These are phyloP conservation scores for Camelus dromedarius DNA, from an alignment of 2,113 vertebrate species.

Conservation along the genomic window DNA sequence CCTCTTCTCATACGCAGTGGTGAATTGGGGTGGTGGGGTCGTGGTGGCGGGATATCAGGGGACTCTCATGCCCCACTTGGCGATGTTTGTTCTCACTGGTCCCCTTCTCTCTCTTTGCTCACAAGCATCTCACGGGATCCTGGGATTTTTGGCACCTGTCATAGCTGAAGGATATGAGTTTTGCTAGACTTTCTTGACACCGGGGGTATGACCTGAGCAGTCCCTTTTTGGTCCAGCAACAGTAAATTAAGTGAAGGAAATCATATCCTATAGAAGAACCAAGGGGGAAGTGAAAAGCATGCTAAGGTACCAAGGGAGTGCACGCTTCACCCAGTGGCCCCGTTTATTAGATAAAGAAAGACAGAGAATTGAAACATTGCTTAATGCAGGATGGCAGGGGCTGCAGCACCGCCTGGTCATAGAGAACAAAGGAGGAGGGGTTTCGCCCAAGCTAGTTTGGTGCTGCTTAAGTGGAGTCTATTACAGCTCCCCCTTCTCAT, in stretches of 20 bases:
- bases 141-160: neutral
- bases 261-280: neutral
- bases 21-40: no score
- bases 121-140: neutral
- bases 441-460: neutral
- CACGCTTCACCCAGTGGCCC: slow-evolving; percentile 13
- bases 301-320: neutral
- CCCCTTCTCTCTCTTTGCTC: neutral
- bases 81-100: neutral
- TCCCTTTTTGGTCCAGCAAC: neutral
- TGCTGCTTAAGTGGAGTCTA: neutral
- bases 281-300: neutral
- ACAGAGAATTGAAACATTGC: neutral
- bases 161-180: neutral
- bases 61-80: neutral
- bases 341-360: slow-evolving; percentile 25
- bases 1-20: neutral
- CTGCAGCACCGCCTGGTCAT: neutral
- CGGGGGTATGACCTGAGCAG: neutral
- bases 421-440: neutral
- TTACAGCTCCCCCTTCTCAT: neutral
- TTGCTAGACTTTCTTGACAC: neutral
- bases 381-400: slow-evolving; percentile 48
- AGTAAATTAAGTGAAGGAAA: neutral
- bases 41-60: neutral